These are phyloP conservation scores for Premnoplex brunnescens DNA, from an alignment of 2,797 vertebrate genomes.

Conservation along the genomic window DNA sequence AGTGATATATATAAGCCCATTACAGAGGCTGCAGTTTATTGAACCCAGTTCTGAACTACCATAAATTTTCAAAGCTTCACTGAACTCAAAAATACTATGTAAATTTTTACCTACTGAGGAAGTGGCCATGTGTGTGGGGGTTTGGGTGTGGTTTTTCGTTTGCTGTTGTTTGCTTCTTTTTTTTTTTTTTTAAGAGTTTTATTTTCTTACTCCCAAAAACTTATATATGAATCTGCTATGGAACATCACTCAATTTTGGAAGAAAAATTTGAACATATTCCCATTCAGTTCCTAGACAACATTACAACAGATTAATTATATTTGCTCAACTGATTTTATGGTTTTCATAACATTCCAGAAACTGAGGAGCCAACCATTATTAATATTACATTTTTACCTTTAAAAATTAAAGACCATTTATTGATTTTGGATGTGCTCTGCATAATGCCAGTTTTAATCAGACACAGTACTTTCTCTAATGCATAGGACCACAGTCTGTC, in stretches of 20 bases:
- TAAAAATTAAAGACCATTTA: background rate
- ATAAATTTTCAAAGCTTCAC: background rate
- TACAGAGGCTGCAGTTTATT: background rate
- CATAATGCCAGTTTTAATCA: background rate
- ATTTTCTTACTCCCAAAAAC: background rate
- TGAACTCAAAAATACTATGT: background rate
- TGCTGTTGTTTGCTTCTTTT: too few species aligned
- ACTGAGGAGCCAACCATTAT: background rate
- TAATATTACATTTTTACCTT: background rate
- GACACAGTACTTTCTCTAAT: background rate
- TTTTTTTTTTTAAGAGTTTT: background rate
- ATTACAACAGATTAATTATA: background rate
- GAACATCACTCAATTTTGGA: background rate
- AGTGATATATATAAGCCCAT: background rate
- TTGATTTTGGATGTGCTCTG: background rate
- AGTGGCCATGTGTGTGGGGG: fast-evolving
- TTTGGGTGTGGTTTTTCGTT: background rate
- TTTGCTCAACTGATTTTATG: background rate
- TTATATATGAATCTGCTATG: background rate
- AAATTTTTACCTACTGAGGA: background rate
- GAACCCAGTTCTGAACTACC: background rate
- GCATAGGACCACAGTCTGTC: background rate
- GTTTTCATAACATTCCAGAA: background rate
- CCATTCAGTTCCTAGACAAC: background rate
- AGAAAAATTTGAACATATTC: background rate